Percentiles rank a stretch among this genome's conserved stretches.
Conservation (phyloP, 2,797 vertebrate genomes). For the Lepus townsendii region DNA sequence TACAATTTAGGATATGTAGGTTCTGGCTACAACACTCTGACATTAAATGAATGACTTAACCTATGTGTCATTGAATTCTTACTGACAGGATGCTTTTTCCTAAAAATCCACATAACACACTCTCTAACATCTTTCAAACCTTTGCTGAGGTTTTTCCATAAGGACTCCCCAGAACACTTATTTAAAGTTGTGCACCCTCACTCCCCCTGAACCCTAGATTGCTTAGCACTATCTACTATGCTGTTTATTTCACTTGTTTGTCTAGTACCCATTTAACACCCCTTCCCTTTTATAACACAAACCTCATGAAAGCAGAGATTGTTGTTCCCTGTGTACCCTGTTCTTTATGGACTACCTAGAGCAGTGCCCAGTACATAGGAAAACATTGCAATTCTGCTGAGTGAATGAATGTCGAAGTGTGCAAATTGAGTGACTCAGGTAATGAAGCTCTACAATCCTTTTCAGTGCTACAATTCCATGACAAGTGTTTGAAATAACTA, state of each 20-base stretch:
- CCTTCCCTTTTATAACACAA: slow-evolving; percentile 22
- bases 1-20: slow-evolving; percentile 26
- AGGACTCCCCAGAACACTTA: neutral
- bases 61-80: slow-evolving; percentile 15
- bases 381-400: slow-evolving; percentile 27
- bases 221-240: slow-evolving; percentile 5
- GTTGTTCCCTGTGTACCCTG: neutral
- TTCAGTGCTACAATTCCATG: neutral
- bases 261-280: slow-evolving; percentile 35
- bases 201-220: slow-evolving; percentile 27
- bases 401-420: neutral
- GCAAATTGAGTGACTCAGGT: neutral
- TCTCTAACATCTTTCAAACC: neutral
- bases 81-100: neutral
- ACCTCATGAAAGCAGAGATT: neutral
- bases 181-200: slow-evolving; percentile 17
- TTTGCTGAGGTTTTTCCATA: slow-evolving; percentile 36
- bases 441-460: neutral
- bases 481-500: neutral
- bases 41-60: slow-evolving; percentile 36
- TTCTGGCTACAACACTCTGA: neutral
- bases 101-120: neutral
- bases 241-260: slow-evolving; percentile 28
- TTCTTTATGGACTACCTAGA: slow-evolving; percentile 23
- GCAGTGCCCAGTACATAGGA: neutral